Evolutionary conservation across 2,888 invertebrate genomes (phyloP).

Genomic region (Bombylius discolor): DNA sequence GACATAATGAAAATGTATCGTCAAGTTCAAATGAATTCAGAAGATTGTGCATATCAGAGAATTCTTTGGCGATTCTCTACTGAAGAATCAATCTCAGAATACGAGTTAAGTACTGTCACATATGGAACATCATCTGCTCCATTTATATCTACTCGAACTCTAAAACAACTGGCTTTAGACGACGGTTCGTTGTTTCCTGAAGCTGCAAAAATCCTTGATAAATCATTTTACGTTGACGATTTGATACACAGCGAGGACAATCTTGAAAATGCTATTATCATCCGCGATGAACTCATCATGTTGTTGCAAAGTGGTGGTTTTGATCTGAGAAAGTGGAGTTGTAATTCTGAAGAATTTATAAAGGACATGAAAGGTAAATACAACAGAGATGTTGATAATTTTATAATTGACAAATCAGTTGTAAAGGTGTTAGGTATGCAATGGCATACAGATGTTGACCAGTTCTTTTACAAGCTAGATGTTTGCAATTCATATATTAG

Average conservation of each 20-base stretch:
- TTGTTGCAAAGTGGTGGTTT: constrained; percentile 9
- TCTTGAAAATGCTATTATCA: constrained; percentile 7
- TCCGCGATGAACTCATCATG: constrained; percentile 6
- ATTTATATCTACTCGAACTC: constrained; percentile 5
- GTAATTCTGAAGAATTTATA: constrained; percentile 2
- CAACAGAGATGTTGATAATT: too few species aligned
- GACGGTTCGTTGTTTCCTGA: constrained; percentile 14
- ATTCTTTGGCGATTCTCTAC: constrained; percentile 1
- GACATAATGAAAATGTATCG: background rate
- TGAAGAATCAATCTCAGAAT: background rate
- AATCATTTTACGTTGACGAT: constrained; percentile 18
- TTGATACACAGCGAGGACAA: constrained; percentile 10
- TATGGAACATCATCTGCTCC: constrained; percentile 13
- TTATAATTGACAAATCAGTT: too few species aligned
- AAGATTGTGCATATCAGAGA: constrained; percentile 3
- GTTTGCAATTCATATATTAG: too few species aligned
- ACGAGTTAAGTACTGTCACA: constrained; percentile 10
- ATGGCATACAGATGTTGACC: too few species aligned
- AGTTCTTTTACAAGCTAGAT: too few species aligned
- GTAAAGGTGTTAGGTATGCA: too few species aligned
- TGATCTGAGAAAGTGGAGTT: constrained; percentile 12
- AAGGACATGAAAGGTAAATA: too few species aligned
- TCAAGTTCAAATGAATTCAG: background rate
- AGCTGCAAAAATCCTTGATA: constrained; percentile 11
- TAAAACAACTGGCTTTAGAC: constrained; percentile 13